Evolutionary conservation across 1,140 invertebrate genomes (phyloP).

Genomic region (Vanessa tameamea): DNA sequence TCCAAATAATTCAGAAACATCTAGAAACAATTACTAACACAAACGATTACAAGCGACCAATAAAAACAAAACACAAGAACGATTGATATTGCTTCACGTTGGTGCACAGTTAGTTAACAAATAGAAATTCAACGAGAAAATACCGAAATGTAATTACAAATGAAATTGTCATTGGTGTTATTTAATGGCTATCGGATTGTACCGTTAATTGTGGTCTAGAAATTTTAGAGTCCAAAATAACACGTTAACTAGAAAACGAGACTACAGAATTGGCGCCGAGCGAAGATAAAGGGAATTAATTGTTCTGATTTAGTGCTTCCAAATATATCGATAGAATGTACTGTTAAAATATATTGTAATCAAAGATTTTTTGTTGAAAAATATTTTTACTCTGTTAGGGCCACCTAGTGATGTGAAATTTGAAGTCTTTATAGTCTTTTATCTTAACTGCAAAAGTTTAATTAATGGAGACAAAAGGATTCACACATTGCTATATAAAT

Average conservation of each 20-base stretch:
- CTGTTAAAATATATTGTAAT: too few relatives aligned
- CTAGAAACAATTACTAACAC: too few relatives aligned
- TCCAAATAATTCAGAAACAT: too few relatives aligned
- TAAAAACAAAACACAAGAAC: too few relatives aligned
- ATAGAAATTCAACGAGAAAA: neutral
- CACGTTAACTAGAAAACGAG: neutral
- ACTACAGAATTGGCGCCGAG: slow-evolving; percentile 3
- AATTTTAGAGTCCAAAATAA: slow-evolving; percentile 16
- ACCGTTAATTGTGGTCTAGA: slow-evolving; percentile 24
- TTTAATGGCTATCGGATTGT: slow-evolving; percentile 20
- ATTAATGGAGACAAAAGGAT: too few relatives aligned
- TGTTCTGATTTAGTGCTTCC: neutral
- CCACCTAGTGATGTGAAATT: too few relatives aligned
- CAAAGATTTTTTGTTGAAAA: too few relatives aligned
- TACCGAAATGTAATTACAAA: slow-evolving; percentile 23
- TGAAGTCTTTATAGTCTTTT: too few relatives aligned
- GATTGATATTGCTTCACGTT: neutral
- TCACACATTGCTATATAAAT: too few relatives aligned
- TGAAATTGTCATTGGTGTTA: slow-evolving; percentile 15
- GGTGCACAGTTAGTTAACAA: neutral
- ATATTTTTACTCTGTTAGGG: too few relatives aligned
- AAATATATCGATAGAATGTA: neutral
- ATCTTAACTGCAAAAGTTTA: too few relatives aligned
- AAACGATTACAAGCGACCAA: too few relatives aligned
- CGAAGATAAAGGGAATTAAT: slow-evolving; percentile 14